A percentile compares a stretch with the other conserved stretches of the same genome.
phyloP scores from a whole-genome alignment of 1,140 invertebrate species.

The Lucilia sericata region DNA sequence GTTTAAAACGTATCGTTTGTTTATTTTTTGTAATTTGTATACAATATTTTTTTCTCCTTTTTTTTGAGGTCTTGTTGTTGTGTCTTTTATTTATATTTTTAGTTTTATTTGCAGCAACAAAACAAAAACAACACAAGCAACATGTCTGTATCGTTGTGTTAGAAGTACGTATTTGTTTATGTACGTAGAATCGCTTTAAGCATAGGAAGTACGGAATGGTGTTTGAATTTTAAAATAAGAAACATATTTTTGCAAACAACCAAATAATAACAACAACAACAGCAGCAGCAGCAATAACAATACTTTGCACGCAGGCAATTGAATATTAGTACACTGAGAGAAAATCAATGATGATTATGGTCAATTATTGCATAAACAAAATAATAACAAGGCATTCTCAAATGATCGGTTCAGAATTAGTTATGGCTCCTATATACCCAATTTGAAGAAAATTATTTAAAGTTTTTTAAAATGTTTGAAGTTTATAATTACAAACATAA shows the following conservation, averaged over 20 bases:
- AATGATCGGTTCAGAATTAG: no score
- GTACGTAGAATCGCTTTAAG: conserved; percentile 1
- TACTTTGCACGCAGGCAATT: background rate
- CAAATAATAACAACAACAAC: background rate
- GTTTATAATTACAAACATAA: no score
- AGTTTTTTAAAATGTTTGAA: no score
- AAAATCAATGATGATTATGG: background rate
- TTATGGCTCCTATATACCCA: no score
- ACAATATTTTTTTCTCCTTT: background rate
- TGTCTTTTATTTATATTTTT: conserved; percentile 34
- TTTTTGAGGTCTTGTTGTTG: background rate
- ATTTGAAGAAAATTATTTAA: no score
- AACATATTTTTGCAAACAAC: conserved; percentile 15
- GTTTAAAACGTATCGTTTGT: conserved; percentile 38
- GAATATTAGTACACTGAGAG: background rate
- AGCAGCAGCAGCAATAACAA: background rate
- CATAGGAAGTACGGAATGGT: conserved; percentile 22
- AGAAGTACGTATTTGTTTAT: no score
- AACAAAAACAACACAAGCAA: no score
- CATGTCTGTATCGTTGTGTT: no score
- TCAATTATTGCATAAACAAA: no score
- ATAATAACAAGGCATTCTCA: no score
- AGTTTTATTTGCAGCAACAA: conserved; percentile 7
- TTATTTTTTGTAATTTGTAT: conserved; percentile 32
- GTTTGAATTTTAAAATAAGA: conserved; percentile 32